phyloP scores from a whole-genome alignment of 2,113 vertebrate species.

The Pongo abelii region DNA sequence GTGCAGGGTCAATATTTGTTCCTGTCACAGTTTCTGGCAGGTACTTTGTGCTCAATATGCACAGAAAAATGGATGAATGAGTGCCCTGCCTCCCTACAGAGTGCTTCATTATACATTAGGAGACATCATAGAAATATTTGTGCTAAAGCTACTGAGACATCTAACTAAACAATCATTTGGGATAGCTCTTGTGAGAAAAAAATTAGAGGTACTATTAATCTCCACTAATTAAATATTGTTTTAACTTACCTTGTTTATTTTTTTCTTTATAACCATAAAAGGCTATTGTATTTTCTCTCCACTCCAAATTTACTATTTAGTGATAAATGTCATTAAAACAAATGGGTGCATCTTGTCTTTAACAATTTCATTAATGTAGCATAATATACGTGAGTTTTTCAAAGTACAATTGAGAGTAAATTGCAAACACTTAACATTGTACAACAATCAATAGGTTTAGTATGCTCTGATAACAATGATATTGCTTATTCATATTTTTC shows the following conservation, averaged over 20 bases:
- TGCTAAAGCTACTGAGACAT: not conserved
- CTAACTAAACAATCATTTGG: not conserved
- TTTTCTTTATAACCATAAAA: not conserved
- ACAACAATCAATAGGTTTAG: not conserved
- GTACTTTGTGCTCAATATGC: not conserved
- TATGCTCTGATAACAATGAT: not conserved
- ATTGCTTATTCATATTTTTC: not conserved
- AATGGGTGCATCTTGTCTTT: not conserved
- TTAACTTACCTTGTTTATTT: not conserved
- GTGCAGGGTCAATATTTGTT: not conserved
- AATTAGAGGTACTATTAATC: not conserved
- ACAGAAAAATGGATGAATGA: not conserved
- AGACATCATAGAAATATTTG: not conserved
- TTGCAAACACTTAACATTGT: not conserved
- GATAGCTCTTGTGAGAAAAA: not conserved
- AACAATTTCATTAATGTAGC: not conserved
- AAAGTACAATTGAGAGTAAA: not conserved
- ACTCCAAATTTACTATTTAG: not conserved
- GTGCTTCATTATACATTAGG: not conserved
- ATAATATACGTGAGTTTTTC: not conserved
- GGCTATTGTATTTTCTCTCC: not conserved
- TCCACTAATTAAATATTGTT: not conserved
- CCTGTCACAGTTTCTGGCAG: not conserved
- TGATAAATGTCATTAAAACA: not conserved
- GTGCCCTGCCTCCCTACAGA: not conserved